Conservation (phyloP, 2,888 invertebrate species). For the Plusia festucae region DNA sequence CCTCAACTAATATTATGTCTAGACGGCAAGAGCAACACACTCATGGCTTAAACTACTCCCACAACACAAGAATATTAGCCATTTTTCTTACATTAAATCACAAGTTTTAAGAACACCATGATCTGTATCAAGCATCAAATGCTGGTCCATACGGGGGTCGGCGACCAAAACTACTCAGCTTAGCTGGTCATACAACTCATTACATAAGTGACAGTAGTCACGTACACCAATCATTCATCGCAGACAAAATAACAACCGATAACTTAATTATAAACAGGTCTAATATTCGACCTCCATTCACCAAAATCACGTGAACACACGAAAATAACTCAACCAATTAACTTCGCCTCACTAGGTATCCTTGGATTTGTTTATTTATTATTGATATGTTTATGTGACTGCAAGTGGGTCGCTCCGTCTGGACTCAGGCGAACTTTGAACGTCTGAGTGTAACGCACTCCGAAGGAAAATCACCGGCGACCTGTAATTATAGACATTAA, state of each 20-base stretch:
- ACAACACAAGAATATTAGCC: too few relatives aligned
- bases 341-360: slow-evolving; percentile 23
- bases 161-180: too few relatives aligned
- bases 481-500: slow-evolving; percentile 24
- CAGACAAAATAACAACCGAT: background rate
- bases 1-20: too few relatives aligned
- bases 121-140: too few relatives aligned
- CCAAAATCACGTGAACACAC: background rate
- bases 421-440: slow-evolving; percentile 75
- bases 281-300: background rate
- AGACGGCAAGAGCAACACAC: too few relatives aligned
- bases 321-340: background rate
- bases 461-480: slow-evolving; percentile 62
- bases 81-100: too few relatives aligned
- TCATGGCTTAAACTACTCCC: too few relatives aligned
- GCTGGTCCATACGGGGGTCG: too few relatives aligned
- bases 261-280: background rate
- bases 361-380: slow-evolving; percentile 45
- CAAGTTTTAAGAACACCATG: too few relatives aligned
- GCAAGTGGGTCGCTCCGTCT: slow-evolving; percentile 80
- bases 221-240: background rate
- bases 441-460: slow-evolving; percentile 73
- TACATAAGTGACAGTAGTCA: background rate
- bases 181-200: too few relatives aligned
- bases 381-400: slow-evolving; percentile 41